phyloP scores from a whole-genome alignment of 1,140 invertebrate genomes.

The Zaprionus tsacasi region DNA sequence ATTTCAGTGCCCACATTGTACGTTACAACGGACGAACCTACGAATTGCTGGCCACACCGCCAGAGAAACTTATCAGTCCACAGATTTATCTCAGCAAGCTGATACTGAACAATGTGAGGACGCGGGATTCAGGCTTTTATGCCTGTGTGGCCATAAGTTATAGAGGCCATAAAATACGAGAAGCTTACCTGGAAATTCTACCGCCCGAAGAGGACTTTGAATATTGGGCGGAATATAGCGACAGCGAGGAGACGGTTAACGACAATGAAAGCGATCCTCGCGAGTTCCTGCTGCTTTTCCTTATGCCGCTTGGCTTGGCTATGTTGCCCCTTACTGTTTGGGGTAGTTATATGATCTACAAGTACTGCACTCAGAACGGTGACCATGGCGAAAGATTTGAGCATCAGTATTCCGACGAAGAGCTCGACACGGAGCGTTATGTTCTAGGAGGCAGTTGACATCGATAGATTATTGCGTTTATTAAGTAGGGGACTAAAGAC shows the following conservation, averaged over 20 bases:
- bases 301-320: constrained; percentile 76
- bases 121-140: constrained; percentile 69
- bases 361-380: constrained; percentile 47
- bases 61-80: constrained; percentile 64
- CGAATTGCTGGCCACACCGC: constrained; percentile 59
- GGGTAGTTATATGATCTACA: constrained; percentile 66
- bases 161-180: constrained; percentile 71
- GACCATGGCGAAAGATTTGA: constrained; percentile 65
- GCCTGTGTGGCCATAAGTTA: constrained; percentile 79
- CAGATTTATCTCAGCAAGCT: constrained; percentile 80
- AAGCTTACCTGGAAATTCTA: constrained; percentile 69
- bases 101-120: constrained; percentile 67
- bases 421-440: constrained; percentile 69
- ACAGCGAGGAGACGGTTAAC: constrained; percentile 36
- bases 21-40: constrained; percentile 74
- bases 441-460: constrained; percentile 60
- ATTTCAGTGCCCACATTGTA: constrained; percentile 71
- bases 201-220: constrained; percentile 37
- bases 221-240: constrained; percentile 69
- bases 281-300: constrained; percentile 71
- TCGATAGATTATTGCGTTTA: constrained; percentile 30
- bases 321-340: constrained; percentile 70
- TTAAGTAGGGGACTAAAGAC: constrained; percentile 56
- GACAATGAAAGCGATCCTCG: constrained; percentile 50
- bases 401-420: constrained; percentile 64